Conservation (phyloP, 2,888 invertebrate genomes). For the Scelioninae gen. 1 region DNA sequence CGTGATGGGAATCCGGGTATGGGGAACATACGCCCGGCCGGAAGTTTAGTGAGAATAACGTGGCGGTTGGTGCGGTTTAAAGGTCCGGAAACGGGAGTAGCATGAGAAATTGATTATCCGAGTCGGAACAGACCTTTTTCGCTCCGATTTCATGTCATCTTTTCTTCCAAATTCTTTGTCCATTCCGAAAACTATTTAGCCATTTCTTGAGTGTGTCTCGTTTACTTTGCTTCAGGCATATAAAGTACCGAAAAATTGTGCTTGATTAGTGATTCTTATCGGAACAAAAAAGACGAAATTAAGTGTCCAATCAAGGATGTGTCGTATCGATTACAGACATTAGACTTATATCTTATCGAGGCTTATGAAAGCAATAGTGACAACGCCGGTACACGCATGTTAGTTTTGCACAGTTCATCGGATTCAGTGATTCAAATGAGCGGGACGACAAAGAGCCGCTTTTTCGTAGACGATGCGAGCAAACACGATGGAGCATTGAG, state of each 20-base stretch:
- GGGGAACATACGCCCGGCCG: slow-evolving; percentile 15
- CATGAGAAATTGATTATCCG: slow-evolving; percentile 25
- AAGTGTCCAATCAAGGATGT: slow-evolving; percentile 13
- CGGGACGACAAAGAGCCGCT: slow-evolving; percentile 29
- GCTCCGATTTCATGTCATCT: neutral
- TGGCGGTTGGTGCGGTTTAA: slow-evolving; percentile 52
- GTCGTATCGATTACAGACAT: slow-evolving; percentile 22
- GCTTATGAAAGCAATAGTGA: slow-evolving; percentile 8
- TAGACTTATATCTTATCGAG: slow-evolving; percentile 14
- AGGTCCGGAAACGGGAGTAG: slow-evolving; percentile 41
- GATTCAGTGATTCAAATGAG: slow-evolving; percentile 32
- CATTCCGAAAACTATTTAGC: too few species aligned
- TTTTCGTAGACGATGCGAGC: slow-evolving; percentile 25
- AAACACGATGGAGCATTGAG: slow-evolving; percentile 4
- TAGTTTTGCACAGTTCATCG: slow-evolving; percentile 35
- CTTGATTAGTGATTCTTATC: too few species aligned
- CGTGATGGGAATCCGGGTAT: neutral
- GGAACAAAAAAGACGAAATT: neutral
- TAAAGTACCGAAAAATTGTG: neutral
- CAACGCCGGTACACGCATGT: neutral
- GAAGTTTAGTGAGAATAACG: slow-evolving; percentile 39
- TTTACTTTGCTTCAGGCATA: too few species aligned
- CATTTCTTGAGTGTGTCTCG: too few species aligned
- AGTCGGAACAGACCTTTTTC: slow-evolving; percentile 13
- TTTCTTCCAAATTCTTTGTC: neutral